Evolutionary conservation across 2,113 vertebrate genomes (phyloP).

Genomic region (Jacana jacana): DNA sequence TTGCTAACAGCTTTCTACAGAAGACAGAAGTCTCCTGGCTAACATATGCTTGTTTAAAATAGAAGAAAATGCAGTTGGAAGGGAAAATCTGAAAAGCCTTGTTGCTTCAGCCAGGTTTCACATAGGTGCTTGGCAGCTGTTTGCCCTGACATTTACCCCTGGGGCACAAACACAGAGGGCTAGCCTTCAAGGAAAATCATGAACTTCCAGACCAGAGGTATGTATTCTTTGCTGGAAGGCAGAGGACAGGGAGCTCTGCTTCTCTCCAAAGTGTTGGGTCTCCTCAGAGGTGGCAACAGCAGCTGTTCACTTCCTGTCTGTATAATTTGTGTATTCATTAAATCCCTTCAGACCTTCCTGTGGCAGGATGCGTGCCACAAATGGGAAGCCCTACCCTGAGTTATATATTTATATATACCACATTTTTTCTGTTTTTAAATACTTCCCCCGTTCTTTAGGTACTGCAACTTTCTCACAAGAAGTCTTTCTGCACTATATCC

Average conservation of each 20-base stretch:
- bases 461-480: not conserved
- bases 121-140: rapidly evolving
- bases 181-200: not conserved
- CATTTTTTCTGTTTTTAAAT: not conserved
- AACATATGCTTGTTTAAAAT: constrained; percentile 46
- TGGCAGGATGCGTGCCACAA: not conserved
- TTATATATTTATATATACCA: not conserved
- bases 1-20: constrained; percentile 41
- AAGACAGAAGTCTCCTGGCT: constrained; percentile 34
- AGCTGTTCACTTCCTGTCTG: not conserved
- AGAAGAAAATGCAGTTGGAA: not conserved
- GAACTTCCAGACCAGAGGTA: not conserved
- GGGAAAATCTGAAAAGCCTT: not conserved
- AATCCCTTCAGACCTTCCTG: not conserved
- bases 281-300: not conserved
- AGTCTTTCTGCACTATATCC: rapidly evolving
- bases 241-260: not conserved
- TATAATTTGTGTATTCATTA: not conserved
- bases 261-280: rapidly evolving
- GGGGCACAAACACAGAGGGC: not conserved
- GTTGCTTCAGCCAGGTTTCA: not conserved
- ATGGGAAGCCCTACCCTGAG: not conserved
- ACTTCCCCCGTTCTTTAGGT: not conserved
- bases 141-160: not conserved
- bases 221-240: not conserved